These are phyloP conservation scores for Philhelius pedissequus DNA, from an alignment of 2,888 invertebrate species.

Conservation along the genomic window DNA sequence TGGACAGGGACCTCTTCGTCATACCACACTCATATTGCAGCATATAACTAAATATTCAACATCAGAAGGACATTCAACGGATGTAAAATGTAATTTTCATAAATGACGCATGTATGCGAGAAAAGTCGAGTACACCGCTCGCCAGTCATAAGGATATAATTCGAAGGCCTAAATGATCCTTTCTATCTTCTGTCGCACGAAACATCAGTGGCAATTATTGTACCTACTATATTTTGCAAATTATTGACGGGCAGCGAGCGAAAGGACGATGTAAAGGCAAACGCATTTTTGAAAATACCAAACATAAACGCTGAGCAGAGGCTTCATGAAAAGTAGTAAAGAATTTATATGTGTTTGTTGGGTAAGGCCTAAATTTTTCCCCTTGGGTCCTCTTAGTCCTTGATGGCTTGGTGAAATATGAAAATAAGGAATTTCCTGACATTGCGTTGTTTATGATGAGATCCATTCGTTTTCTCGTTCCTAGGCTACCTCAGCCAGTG, in stretches of 20 bases:
- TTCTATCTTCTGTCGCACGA: constrained; percentile 34
- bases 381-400: constrained; percentile 55
- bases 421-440: constrained; percentile 56
- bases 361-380: constrained; percentile 49
- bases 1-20: neutral
- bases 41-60: constrained; percentile 40
- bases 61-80: constrained; percentile 55
- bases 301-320: neutral
- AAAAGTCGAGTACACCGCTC: constrained; percentile 5
- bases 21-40: neutral
- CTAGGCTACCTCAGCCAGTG: neutral
- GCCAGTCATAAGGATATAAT: constrained; percentile 3
- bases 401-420: constrained; percentile 12
- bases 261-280: neutral
- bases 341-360: constrained; percentile 23
- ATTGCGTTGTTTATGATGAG: constrained; percentile 60
- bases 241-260: constrained; percentile 51
- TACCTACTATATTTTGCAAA: constrained; percentile 46
- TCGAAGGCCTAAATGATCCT: constrained; percentile 27
- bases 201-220: constrained; percentile 59
- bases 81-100: constrained; percentile 59
- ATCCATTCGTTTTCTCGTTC: neutral
- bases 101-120: constrained; percentile 43
- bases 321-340: neutral
- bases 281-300: constrained; percentile 1